Percentiles rank a stretch among this genome's conserved stretches.
Conservation (phyloP, 2,888 invertebrate genomes). For the Parnassius smintheus region DNA sequence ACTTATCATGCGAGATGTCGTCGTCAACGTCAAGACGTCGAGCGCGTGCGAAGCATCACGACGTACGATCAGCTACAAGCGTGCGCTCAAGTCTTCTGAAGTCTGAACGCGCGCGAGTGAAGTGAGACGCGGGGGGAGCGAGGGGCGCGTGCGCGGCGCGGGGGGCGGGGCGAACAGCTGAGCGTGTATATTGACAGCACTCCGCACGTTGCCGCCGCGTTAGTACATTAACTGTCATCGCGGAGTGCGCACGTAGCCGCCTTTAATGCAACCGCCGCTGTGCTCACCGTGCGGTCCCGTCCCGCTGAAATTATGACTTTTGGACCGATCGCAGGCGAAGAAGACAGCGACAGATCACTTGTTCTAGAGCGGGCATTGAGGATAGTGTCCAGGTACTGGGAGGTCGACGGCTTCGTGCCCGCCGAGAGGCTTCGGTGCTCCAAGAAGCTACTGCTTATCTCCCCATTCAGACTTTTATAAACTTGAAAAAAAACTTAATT, state of each 20-base stretch:
- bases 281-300: conserved; percentile 71
- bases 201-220: conserved; percentile 74
- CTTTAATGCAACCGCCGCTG: conserved; percentile 71
- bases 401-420: conserved; percentile 61
- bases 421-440: conserved; percentile 72
- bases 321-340: conserved; percentile 73
- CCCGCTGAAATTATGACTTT: conserved; percentile 79
- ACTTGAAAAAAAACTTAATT: conserved; percentile 34
- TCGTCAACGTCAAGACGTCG: background rate
- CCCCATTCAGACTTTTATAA: conserved; percentile 67
- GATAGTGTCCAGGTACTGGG: conserved; percentile 78
- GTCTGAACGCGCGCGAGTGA: conserved; percentile 32
- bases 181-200: conserved; percentile 82
- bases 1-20: background rate
- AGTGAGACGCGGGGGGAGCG: conserved; percentile 33
- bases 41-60: conserved; percentile 3
- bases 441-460: conserved; percentile 56
- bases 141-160: conserved; percentile 48
- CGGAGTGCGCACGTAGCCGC: conserved; percentile 76
- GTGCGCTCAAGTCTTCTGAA: conserved; percentile 36
- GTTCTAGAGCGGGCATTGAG: conserved; percentile 74
- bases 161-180: conserved; percentile 79
- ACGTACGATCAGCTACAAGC: conserved; percentile 21
- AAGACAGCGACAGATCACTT: conserved; percentile 70
- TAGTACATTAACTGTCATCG: conserved; percentile 80